Conservation (phyloP, 2,888 invertebrate genomes). For the Sturmia bella region DNA sequence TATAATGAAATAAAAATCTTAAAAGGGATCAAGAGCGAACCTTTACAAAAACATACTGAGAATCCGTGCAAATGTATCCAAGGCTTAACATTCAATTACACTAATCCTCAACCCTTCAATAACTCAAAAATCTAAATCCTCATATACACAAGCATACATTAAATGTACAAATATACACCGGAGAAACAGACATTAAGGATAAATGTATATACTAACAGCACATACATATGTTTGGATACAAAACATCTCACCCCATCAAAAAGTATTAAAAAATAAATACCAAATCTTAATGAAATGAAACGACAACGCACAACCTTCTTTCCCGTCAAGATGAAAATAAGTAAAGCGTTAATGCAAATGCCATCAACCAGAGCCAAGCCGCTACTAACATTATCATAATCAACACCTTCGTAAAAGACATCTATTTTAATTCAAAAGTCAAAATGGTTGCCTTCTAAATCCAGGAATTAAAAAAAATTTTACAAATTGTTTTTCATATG, state of each 20-base stretch:
- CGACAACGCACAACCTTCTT: conserved; percentile 23
- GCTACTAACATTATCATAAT: conserved; percentile 65
- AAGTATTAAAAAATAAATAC: background rate
- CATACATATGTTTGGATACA: conserved; percentile 1
- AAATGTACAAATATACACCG: too few species aligned
- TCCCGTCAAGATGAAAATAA: conserved; percentile 65
- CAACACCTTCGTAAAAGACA: conserved; percentile 65
- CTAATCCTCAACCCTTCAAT: background rate
- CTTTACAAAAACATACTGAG: conserved; percentile 36
- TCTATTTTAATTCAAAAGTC: background rate
- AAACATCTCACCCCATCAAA: conserved; percentile 16
- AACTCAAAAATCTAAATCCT: background rate
- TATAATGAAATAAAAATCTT: conserved; percentile 31
- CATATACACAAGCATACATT: too few species aligned
- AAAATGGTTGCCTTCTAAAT: background rate
- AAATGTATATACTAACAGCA: too few species aligned
- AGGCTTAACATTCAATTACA: conserved; percentile 44
- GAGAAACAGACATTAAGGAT: too few species aligned
- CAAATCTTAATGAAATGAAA: conserved; percentile 18
- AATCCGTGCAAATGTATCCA: background rate
- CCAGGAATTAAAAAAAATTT: conserved; percentile 28
- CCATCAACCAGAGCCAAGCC: conserved; percentile 58
- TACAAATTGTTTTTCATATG: conserved; percentile 17
- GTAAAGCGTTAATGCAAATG: conserved; percentile 63
- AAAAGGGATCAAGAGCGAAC: conserved; percentile 29